Evolutionary conservation across 1,140 invertebrate genomes (phyloP).

Genomic region (Drosophila saltans): DNA sequence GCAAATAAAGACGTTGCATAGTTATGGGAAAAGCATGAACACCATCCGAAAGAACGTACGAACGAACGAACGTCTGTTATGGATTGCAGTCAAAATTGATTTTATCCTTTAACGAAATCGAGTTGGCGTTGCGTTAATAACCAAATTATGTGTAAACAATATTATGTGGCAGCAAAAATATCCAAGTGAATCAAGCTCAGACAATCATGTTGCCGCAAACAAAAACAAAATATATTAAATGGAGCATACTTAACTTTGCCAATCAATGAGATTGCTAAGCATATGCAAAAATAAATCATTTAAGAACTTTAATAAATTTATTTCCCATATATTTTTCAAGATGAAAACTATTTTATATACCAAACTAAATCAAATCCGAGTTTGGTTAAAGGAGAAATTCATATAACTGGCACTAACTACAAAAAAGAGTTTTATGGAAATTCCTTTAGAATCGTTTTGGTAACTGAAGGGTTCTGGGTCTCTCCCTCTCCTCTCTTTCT

Average conservation of each 20-base stretch:
- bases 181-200: not conserved
- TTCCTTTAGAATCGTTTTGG: too few species aligned
- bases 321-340: too few species aligned
- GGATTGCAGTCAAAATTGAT: constrained; percentile 67
- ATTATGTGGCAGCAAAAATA: constrained; percentile 30
- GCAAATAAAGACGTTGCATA: constrained; percentile 59
- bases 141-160: constrained; percentile 67
- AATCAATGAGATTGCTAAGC: too few species aligned
- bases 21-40: constrained; percentile 25
- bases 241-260: constrained; percentile 38
- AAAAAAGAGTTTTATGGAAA: too few species aligned
- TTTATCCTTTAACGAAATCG: constrained; percentile 49
- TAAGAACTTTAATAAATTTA: too few species aligned
- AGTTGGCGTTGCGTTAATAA: constrained; percentile 51
- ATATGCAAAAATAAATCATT: too few species aligned
- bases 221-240: not conserved
- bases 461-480: constrained; percentile 10
- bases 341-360: too few species aligned
- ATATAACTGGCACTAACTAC: too few species aligned
- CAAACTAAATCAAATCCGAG: too few species aligned
- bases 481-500: too few species aligned
- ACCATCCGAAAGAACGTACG: not conserved
- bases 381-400: too few species aligned
- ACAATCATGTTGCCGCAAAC: not conserved
- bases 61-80: constrained; percentile 47